Conservation (phyloP, 2,888 invertebrate species). For the Corythucha ciliata region DNA sequence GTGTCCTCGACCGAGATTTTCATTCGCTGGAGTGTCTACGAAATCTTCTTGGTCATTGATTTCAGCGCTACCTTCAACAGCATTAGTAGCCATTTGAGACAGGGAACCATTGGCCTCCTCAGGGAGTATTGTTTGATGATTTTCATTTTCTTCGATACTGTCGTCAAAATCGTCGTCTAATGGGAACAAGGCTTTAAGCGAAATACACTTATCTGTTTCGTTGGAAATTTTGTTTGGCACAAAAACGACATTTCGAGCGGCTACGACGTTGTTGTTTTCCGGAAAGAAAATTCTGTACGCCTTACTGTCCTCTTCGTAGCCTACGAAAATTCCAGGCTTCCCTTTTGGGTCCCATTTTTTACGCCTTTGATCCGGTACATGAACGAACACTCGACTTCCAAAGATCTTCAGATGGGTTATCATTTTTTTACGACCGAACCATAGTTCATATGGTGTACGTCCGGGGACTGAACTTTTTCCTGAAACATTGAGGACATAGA, state of each 20-base stretch:
- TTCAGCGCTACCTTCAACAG: too few species aligned
- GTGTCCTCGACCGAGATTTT: constrained; percentile 1
- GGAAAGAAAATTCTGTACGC: constrained; percentile 12
- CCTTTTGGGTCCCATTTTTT: constrained; percentile 20
- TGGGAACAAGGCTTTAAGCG: too few species aligned
- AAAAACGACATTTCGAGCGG: constrained; percentile 18
- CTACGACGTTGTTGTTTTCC: constrained; percentile 1
- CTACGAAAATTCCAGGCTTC: constrained; percentile 18
- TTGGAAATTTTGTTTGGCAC: too few species aligned
- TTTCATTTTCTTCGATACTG: too few species aligned
- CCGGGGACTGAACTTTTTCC: constrained; percentile 7
- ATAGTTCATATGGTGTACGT: constrained; percentile 5
- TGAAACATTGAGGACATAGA: constrained; percentile 10
- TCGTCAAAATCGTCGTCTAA: too few species aligned
- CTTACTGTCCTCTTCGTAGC: constrained; percentile 12
- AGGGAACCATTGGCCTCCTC: too few species aligned
- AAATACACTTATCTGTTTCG: too few species aligned
- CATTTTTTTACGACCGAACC: constrained; percentile 5
- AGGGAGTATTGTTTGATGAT: too few species aligned
- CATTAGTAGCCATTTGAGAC: too few species aligned
- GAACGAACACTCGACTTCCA: constrained; percentile 11
- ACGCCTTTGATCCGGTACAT: constrained; percentile 12
- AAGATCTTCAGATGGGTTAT: constrained; percentile 8
- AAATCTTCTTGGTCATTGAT: too few species aligned
- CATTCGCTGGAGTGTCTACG: too few species aligned